Evolutionary conservation across 2,888 invertebrate genomes (phyloP), one percentile per base, ranked within the genome.

Genomic region (Aleiodes alternator): DNA sequence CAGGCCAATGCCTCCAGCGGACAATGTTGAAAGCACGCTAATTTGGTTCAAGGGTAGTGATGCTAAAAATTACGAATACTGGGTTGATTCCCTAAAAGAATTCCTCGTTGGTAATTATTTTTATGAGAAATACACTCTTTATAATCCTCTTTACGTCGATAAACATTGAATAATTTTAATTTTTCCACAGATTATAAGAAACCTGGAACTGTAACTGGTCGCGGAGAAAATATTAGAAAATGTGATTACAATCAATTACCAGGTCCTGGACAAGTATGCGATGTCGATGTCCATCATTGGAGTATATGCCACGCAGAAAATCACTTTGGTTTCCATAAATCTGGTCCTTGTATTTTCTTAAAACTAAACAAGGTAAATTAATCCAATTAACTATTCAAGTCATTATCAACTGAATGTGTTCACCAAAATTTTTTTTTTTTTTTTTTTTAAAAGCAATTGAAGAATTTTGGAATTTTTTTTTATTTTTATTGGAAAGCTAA

Each of bases 21-120:
- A 93, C 53, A 97, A 98, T 87, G 95, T 97, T 57, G 96, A 97
- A 84, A 98, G 98, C 88, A 98, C 98, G 50, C 92, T 99, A 80
- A 97, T 99, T 89, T 96, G 97, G 95, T 98, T 97, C 91, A 95
- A 95, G 87, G 96, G 95, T 56, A 95, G 95, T 14, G 94, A 95
- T 78, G 92, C 92, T 73, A 93, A 93, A 68, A 95, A 95, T 87
- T 96, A 94, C 86, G 91, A 93, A 80, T 93, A 94, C 85, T 97
- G 97, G 97, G 94, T 94, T 29, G 92, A 94, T 31, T 92, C 95
- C 75, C 89, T 97, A 61, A 93, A 94, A 73, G 88, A 92, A 11
- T 97, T 96, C 89, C 91, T 98, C 76, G 93, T 93, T 87, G 94
- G 97, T 97, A 90, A 70, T 71, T 69, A 14, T 23, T 31, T 51